Base-by-base conservation (phyloP, 2,888 invertebrate species). In the Leptinotarsa rubiginosa region DNA sequence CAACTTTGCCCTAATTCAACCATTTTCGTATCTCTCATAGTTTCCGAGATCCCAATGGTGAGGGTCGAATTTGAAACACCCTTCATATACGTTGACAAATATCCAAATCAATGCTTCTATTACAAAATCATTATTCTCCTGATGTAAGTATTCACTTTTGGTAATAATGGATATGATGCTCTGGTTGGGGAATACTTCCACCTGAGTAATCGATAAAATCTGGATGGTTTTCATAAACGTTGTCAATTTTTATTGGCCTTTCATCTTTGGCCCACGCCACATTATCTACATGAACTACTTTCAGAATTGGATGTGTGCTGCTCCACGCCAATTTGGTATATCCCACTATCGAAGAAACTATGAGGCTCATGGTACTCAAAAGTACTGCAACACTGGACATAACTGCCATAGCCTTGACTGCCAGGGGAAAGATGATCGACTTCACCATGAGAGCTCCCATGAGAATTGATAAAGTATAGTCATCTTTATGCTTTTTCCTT, bases 381-480 rank as follows among this genome's bases (percentile, higher is more conserved):
- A 90, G 84, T 16, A 91, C 88, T 0, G 90, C 89, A 79, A 90
- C 88, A 75, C 92, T 91, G 25, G 94, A 92, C 67, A 94, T 86
- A 56, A 94, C 90, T 1, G 93, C 92, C 76, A 94, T 86, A 1
- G 91, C 90, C 82, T 94, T 94, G 70, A 95, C 84, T 0, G 92
- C 90, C 50, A 93, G 87, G 0, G 94, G 94, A 66, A 94, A 87
- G 12, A 94, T 81, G 2, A 95, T 86, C 50, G 92, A 89, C 84
- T 93, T 93, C 1, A 93, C 91, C 68, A 93, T 88, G 20, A 93
- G 82, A 31, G 92, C 87, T 0, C 92, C 93, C 22, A 93, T 80
- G 20, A 94, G 85, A 76, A 94, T 69, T 0, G 93, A 92, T 77
- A 92, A 85, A 72, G 93, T 90, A 81, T 91, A 92, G 77, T 90